Evolutionary conservation across 2,888 invertebrate species (phyloP), one percentile per base, ranked within the genome.

Genomic region (Anticlea derivata): DNA sequence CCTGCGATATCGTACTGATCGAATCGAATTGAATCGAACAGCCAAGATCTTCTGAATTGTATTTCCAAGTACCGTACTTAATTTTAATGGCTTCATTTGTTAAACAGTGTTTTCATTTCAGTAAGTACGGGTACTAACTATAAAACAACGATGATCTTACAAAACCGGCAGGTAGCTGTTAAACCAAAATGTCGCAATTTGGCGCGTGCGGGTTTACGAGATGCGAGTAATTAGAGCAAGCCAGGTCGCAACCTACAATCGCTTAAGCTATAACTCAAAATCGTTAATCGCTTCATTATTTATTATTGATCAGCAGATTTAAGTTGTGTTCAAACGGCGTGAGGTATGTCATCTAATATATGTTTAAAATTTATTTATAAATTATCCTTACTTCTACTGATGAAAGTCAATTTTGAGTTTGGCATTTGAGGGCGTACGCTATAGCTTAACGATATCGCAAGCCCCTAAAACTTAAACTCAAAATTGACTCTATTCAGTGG

Each of bases 201-300:
- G 65, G 70, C 78, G 62, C 72, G 78, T 79, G 77, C 74, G 59
- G 62, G 65, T 76, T 78, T 73, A 77, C 68, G 70, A 74, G 67
- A 68, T 63, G 66, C 63, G 55, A 55, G 64, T 79, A 78, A 79
- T 80, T 79, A 76, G 68, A 67, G 58, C 66, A 39, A 50, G 56
- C 51, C 50, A 49, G 57, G 57, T 62, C 54, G 63, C 64, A 66
- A 66, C 60, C 68, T 59, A 58, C 55, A 62, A 64, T 66, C 23
- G 17, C 4, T 3, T 17, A 17, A 11, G 65, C 70, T 66, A 69
- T 64, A 34, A 40, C 17, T 37, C 10, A 29, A 10, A 34, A 46
- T 49, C 29, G 24, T 33, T 33, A 10, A 47, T 37, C 17, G 20
- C 29, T 12, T 20, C 17, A 40, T 45, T 35, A 33, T 29, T 29